These are phyloP conservation scores for Lasioglossum baleicum DNA, from an alignment of 1,140 invertebrate genomes.

Conservation along the genomic window DNA sequence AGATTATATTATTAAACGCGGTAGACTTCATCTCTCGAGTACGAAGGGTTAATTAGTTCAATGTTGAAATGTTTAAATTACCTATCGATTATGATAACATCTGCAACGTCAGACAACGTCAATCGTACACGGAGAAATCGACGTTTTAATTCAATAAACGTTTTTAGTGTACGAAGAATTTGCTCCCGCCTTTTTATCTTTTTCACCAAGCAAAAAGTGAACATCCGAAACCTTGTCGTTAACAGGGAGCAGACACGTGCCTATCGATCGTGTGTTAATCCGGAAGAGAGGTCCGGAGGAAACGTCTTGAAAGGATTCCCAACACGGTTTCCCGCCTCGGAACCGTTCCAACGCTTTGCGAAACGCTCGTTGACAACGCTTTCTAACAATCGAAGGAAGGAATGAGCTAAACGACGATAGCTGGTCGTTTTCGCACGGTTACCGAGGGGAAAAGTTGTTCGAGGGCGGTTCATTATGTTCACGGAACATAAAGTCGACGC, in stretches of 20 bases:
- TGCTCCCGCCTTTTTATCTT: too few species aligned
- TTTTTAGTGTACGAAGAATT: too few species aligned
- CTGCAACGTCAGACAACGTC: too few species aligned
- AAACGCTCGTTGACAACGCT: neutral
- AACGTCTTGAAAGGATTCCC: constrained; percentile 55
- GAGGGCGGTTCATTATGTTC: constrained; percentile 44
- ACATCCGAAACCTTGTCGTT: constrained; percentile 23
- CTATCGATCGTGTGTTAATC: constrained; percentile 42
- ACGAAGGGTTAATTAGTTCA: too few species aligned
- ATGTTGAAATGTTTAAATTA: too few species aligned
- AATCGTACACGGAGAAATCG: too few species aligned
- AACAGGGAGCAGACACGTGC: constrained; percentile 31
- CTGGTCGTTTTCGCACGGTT: neutral
- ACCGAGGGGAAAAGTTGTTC: neutral
- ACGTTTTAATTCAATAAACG: neutral
- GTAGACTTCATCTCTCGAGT: too few species aligned
- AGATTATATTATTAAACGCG: too few species aligned
- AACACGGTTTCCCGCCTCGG: constrained; percentile 31
- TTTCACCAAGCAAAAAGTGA: neutral
- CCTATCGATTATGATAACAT: too few species aligned
- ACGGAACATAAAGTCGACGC: constrained; percentile 65
- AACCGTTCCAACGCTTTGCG: too few species aligned
- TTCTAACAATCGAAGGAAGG: too few species aligned
- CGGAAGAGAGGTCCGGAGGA: constrained; percentile 56
- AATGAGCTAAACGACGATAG: neutral